These are phyloP conservation scores for Cosmia trapezina DNA, from an alignment of 2,888 invertebrate species.

Conservation along the genomic window DNA sequence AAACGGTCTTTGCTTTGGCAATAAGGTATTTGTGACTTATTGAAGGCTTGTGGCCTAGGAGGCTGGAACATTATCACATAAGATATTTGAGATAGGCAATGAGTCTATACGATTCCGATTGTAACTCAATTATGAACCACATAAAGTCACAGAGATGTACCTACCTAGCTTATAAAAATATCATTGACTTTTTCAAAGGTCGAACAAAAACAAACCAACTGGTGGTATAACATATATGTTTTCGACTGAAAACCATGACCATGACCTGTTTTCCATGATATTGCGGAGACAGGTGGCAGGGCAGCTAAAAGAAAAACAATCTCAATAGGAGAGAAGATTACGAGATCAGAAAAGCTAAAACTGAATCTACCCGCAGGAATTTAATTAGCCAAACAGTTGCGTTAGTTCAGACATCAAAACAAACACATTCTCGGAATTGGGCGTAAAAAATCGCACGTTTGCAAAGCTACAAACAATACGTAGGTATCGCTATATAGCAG, in stretches of 20 bases:
- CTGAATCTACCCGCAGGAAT: slow-evolving; percentile 31
- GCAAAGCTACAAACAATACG: slow-evolving; percentile 41
- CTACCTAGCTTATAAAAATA: slow-evolving; percentile 45
- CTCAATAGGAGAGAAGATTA: slow-evolving; percentile 43
- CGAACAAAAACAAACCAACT: slow-evolving; percentile 36
- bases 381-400: slow-evolving; percentile 43
- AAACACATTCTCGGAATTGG: slow-evolving; percentile 50
- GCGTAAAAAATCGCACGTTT: slow-evolving; percentile 42
- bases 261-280: too few relatives aligned
- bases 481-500: slow-evolving; percentile 12
- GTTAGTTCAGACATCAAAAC: slow-evolving; percentile 36
- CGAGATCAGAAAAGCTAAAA: slow-evolving; percentile 26
- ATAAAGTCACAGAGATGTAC: slow-evolving; percentile 41
- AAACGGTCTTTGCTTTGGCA: background rate
- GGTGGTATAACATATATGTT: slow-evolving; percentile 36
- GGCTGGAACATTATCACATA: slow-evolving; percentile 12
- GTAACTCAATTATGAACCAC: slow-evolving; percentile 41
- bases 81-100: slow-evolving; percentile 24
- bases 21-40: background rate
- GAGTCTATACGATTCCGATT: slow-evolving; percentile 23
- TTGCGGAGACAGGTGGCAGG: slow-evolving; percentile 48
- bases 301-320: slow-evolving; percentile 34
- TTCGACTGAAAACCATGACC: slow-evolving; percentile 45
- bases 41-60: background rate
- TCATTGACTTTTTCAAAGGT: slow-evolving; percentile 56